Conservation (phyloP, 1,140 invertebrate species). For the Tetraneura akinire region DNA sequence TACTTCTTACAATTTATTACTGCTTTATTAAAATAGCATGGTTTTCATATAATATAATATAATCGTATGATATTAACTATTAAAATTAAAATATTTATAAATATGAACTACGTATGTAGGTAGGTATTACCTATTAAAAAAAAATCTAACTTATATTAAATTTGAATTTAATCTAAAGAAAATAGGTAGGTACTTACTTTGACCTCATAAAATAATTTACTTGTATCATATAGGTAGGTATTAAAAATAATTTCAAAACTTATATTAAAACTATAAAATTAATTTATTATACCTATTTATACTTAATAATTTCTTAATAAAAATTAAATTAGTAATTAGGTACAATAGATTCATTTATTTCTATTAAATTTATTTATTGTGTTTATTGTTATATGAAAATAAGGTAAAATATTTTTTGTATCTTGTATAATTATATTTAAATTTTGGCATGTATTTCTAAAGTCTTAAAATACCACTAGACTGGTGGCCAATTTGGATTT, state of each 20-base stretch:
- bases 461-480: conserved; percentile 45
- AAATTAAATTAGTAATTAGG: too few species aligned
- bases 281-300: neutral
- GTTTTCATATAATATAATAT: too few species aligned
- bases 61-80: neutral
- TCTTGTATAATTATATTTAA: conserved; percentile 30
- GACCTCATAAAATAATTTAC: neutral
- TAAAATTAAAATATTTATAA: neutral
- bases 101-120: neutral
- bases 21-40: too few species aligned
- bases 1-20: too few species aligned
- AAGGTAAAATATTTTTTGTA: conserved; percentile 17
- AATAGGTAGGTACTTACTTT: neutral
- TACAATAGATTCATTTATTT: too few species aligned
- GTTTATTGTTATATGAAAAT: neutral
- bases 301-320: too few species aligned
- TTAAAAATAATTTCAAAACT: neutral
- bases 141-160: neutral
- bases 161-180: neutral
- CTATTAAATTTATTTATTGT: neutral
- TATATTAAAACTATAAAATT: neutral
- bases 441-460: conserved; percentile 45
- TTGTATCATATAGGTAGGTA: too few species aligned
- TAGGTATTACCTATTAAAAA: neutral
- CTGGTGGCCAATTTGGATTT: conserved; percentile 45